phyloP scores from a whole-genome alignment of 2,888 invertebrate species.

The Drosophila kambysellisi region DNA sequence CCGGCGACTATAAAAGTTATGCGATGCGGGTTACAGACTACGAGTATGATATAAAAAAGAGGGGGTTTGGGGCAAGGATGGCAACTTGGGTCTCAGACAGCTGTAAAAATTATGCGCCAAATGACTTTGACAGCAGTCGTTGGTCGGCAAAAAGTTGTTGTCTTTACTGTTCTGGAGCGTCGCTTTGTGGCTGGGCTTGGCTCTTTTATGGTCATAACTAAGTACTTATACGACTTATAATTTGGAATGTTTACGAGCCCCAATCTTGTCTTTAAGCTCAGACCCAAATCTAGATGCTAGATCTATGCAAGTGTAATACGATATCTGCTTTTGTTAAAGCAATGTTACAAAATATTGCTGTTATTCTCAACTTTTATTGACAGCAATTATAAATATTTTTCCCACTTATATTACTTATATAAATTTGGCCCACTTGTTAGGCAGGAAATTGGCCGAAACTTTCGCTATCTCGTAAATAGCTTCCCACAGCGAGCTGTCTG shows the following conservation, averaged over 20 bases:
- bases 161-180: slow-evolving; percentile 19
- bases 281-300: slow-evolving; percentile 14
- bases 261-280: slow-evolving; percentile 17
- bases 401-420: background rate
- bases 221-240: slow-evolving; percentile 77
- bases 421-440: slow-evolving; percentile 32
- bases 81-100: slow-evolving; percentile 46
- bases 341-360: background rate
- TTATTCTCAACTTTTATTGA: background rate
- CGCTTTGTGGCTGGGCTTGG: slow-evolving; percentile 22
- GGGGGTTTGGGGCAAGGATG: background rate
- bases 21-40: slow-evolving; percentile 60
- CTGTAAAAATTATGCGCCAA: slow-evolving; percentile 78
- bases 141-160: slow-evolving; percentile 40
- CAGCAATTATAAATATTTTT: background rate
- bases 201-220: slow-evolving; percentile 75
- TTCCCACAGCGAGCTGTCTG: slow-evolving; percentile 13
- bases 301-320: slow-evolving; percentile 16
- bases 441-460: slow-evolving; percentile 25
- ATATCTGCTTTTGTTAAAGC: slow-evolving; percentile 6
- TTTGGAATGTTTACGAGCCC: slow-evolving; percentile 70
- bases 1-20: slow-evolving; percentile 77
- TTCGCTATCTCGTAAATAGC: slow-evolving; percentile 37
- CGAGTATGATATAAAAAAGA: background rate
- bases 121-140: slow-evolving; percentile 79